phyloP scores from a whole-genome alignment of 2,888 invertebrate species.

The Linyphia triangularis region DNA sequence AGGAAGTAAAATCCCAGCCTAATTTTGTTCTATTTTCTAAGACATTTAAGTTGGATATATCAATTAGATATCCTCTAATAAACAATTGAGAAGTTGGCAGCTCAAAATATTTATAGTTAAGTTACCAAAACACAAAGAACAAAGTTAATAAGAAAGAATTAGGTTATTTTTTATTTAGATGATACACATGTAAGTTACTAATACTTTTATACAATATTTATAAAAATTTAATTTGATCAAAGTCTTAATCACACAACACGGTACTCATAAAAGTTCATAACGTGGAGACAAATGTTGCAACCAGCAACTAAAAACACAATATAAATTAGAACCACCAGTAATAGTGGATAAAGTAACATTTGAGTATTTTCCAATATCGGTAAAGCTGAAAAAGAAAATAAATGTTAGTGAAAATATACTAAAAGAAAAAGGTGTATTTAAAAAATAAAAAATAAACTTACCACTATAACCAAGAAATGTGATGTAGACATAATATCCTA shows the following conservation, averaged over 20 bases:
- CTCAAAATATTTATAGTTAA: no score
- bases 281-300: slow-evolving; percentile 90
- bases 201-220: neutral
- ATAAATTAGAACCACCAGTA: slow-evolving; percentile 88
- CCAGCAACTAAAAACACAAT: slow-evolving; percentile 87
- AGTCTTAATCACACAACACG: slow-evolving; percentile 82
- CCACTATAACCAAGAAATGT: slow-evolving; percentile 98
- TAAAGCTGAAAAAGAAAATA: slow-evolving; percentile 83
- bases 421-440: neutral
- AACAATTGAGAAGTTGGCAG: no score
- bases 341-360: slow-evolving; percentile 90
- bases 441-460: slow-evolving; percentile 82
- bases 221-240: neutral
- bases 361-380: slow-evolving; percentile 92
- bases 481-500: slow-evolving; percentile 96
- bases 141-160: no score
- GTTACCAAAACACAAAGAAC: no score
- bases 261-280: slow-evolving; percentile 91
- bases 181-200: neutral
- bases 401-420: neutral
- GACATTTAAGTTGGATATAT: no score
- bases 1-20: no score
- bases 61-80: no score
- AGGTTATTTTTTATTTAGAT: neutral
- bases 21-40: no score